Conservation (phyloP, 2,888 invertebrate genomes). For the Yponomeuta cagnagella region DNA sequence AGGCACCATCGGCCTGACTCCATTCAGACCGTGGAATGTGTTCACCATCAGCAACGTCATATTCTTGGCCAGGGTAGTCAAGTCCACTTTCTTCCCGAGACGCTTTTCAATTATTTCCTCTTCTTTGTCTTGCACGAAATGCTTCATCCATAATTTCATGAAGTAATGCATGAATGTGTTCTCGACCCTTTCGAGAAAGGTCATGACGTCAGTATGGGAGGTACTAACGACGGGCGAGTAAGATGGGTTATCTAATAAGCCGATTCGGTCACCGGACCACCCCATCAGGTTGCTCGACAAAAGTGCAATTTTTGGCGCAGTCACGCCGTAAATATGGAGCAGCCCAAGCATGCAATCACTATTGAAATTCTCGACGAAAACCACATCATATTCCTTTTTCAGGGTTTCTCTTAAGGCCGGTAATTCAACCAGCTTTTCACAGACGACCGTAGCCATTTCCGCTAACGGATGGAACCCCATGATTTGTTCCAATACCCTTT, state of each 20-base stretch:
- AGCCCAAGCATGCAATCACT: slow-evolving; percentile 80
- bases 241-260: slow-evolving; percentile 65
- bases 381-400: slow-evolving; percentile 75
- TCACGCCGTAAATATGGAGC: slow-evolving; percentile 65
- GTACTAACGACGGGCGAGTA: slow-evolving; percentile 73
- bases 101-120: slow-evolving; percentile 55
- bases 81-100: slow-evolving; percentile 63
- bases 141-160: slow-evolving; percentile 49
- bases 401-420: slow-evolving; percentile 50
- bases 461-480: slow-evolving; percentile 43
- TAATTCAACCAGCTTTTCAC: slow-evolving; percentile 51
- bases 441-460: slow-evolving; percentile 48
- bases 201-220: slow-evolving; percentile 62
- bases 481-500: slow-evolving; percentile 38
- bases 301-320: slow-evolving; percentile 73
- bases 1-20: slow-evolving; percentile 71
- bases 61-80: slow-evolving; percentile 69
- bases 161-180: slow-evolving; percentile 45
- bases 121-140: slow-evolving; percentile 46
- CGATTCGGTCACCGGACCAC: slow-evolving; percentile 65
- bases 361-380: slow-evolving; percentile 78
- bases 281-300: slow-evolving; percentile 76
- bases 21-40: slow-evolving; percentile 76
- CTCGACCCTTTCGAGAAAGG: slow-evolving; percentile 64
- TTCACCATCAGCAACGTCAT: slow-evolving; percentile 75